Evolutionary conservation across 30 jellyfish, hydroid and myxozoan species (phyloP), one percentile per base, ranked within the genome.

Genomic region (Aurelia aurita): DNA sequence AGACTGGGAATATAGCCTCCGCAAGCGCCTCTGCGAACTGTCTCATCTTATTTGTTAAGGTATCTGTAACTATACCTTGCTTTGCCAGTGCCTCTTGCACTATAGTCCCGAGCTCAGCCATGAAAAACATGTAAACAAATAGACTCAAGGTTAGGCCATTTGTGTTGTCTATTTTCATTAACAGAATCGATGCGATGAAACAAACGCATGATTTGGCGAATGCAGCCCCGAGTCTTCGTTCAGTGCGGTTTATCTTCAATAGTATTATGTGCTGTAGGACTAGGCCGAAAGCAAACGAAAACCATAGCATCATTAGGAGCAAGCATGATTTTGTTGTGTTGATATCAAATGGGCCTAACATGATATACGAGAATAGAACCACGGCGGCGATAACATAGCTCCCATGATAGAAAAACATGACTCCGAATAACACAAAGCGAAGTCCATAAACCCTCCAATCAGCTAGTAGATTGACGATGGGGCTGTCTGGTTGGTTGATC

Each of bases 221-320:
- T 8, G 71, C 87, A 14, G 70, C 61, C 25, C 87, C 93, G 45
- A 83, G 93, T 23, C 85, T 62, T 22, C 32, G 15, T 39, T 83
- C 93, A 1, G 71, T 58, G 18, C 76, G 39, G 54, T 7, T 28
- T n/a, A 70, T 21, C 46, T 70, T 83, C 54, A 68, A 8, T 3
- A 70, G 74, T 25, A 83, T 22, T 0, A 83, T 34, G 2, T 83
- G 86, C 62, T 68, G 93, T 61, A 83, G 43, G 25, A 83, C 63
- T 21, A 28, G 75, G 18, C 87, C 87, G 54, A 83, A 83, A 2
- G 93, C 82, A 59, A 83, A 83, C 12, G 93, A 62, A 16, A 60
- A 72, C 93, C 93, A 83, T 5, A 83, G 74, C 59, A 83, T 35
- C 87, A 74, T 68, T 2, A 83, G 73, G 14, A 83, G 54, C 2